Evolutionary conservation across 2,797 vertebrate species (phyloP).

Genomic region (Enteromius paludinosus): DNA sequence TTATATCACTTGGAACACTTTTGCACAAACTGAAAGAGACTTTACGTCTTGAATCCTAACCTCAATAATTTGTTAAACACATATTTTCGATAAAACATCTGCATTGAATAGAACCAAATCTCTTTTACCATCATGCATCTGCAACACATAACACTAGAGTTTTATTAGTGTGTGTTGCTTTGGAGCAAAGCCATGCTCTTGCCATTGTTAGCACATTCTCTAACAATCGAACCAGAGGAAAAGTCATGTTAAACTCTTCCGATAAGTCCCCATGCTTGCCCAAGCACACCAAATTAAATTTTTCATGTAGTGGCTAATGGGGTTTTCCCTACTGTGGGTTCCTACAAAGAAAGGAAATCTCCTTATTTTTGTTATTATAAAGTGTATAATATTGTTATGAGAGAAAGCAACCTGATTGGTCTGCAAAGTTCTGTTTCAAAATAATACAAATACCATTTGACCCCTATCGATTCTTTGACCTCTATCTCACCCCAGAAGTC

Average conservation of each 20-base stretch:
- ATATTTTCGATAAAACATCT: no score
- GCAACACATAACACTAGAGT: not conserved
- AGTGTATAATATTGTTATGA: not conserved
- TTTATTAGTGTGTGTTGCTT: not conserved
- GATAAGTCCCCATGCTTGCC: not conserved
- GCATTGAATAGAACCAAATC: not conserved
- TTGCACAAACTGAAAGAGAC: not conserved
- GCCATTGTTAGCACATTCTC: not conserved
- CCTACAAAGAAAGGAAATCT: slow-evolving; percentile 37
- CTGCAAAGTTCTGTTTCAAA: not conserved
- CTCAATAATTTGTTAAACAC: no score
- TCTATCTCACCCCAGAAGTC: not conserved
- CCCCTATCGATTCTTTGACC: not conserved
- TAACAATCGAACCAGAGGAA: slow-evolving; percentile 15
- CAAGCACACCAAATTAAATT: not conserved
- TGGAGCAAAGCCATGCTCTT: slow-evolving; percentile 4
- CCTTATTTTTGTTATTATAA: slow-evolving; percentile 8
- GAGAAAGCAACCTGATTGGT: not conserved
- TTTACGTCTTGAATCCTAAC: not conserved
- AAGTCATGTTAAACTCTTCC: slow-evolving; percentile 1
- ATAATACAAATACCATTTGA: not conserved
- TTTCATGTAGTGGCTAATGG: slow-evolving; percentile 7
- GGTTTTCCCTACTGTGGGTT: slow-evolving; percentile 32
- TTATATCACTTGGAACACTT: not conserved
- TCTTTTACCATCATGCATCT: not conserved